These are phyloP conservation scores for Apeltes quadracus DNA, from an alignment of 2,113 vertebrate genomes.

Conservation along the genomic window DNA sequence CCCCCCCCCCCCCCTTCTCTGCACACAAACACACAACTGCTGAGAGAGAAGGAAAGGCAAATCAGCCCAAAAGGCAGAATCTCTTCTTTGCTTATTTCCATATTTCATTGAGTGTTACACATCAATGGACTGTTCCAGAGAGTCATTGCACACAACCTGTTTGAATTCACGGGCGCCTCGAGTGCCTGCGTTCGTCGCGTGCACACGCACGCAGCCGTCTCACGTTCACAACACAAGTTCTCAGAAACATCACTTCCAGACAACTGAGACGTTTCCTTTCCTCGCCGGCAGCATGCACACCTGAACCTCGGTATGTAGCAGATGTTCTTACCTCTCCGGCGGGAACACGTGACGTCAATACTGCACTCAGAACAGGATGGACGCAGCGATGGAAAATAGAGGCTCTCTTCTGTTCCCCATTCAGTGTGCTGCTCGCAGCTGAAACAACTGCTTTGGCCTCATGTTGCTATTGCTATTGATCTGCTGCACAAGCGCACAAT, in stretches of 20 bases:
- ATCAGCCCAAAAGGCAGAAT: slow-evolving; percentile 41
- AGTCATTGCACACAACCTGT: slow-evolving; percentile 59
- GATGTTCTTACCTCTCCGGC: background rate
- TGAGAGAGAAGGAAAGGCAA: slow-evolving; percentile 32
- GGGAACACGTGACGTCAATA: background rate
- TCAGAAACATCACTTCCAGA: slow-evolving; percentile 9
- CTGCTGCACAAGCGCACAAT: too few species aligned
- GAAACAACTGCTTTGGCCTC: too few species aligned
- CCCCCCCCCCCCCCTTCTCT: slow-evolving; percentile 13
- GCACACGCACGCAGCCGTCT: slow-evolving; percentile 47
- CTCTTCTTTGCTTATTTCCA: slow-evolving; percentile 65
- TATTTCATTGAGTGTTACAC: slow-evolving; percentile 73
- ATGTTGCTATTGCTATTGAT: background rate
- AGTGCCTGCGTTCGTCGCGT: slow-evolving; percentile 55
- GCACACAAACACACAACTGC: background rate
- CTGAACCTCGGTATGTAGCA: background rate
- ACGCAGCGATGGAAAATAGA: background rate
- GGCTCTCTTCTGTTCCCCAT: background rate
- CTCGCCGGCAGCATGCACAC: background rate
- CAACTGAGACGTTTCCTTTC: background rate
- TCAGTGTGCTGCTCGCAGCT: too few species aligned
- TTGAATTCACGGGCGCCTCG: slow-evolving; percentile 40
- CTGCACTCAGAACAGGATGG: background rate
- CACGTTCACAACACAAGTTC: slow-evolving; percentile 34
- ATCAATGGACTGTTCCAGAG: slow-evolving; percentile 73